Conservation (phyloP, 2,113 vertebrate genomes). For the Salvelinus sp. region DNA sequence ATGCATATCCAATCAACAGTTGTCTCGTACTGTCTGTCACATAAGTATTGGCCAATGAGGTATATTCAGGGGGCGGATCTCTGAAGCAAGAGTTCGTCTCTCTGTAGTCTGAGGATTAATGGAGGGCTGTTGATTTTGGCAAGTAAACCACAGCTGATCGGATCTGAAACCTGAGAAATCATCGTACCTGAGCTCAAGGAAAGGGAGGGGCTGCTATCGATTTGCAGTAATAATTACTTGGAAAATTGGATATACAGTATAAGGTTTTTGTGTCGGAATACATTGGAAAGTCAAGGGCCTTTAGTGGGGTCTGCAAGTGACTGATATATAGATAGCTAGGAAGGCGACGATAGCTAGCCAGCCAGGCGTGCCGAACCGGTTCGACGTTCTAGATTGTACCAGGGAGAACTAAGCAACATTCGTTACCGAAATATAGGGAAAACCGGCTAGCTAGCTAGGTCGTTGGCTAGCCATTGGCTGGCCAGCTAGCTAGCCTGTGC, state of each 20-base stretch:
- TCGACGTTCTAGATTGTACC: conserved; percentile 46
- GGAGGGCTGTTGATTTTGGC: conserved; percentile 65
- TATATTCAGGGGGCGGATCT: conserved; percentile 54
- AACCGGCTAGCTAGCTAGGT: conserved; percentile 27
- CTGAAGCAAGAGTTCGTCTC: conserved; percentile 45
- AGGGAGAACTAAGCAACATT: conserved; percentile 19
- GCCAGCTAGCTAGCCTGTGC: conserved; percentile 49
- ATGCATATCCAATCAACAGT: conserved; percentile 46
- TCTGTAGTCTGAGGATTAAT: conserved; percentile 50
- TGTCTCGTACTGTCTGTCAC: conserved; percentile 49
- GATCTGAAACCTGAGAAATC: conserved; percentile 30
- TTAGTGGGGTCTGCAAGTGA: conserved; percentile 28
- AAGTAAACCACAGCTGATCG: conserved; percentile 24
- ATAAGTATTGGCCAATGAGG: conserved; percentile 23
- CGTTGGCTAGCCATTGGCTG: conserved; percentile 35
- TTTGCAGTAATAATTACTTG: conserved; percentile 10
- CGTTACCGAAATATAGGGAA: conserved; percentile 11
- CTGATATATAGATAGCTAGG: conserved; percentile 17
- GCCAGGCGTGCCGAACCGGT: conserved; percentile 28
- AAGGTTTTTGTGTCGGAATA: conserved; percentile 23
- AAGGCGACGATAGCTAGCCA: not conserved
- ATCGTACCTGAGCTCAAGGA: conserved; percentile 33
- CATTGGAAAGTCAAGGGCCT: conserved; percentile 40
- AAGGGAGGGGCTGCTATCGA: conserved; percentile 7
- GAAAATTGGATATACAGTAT: conserved; percentile 15